Conservation (phyloP, 2,113 vertebrate genomes). For the Hiodon tergisus region DNA sequence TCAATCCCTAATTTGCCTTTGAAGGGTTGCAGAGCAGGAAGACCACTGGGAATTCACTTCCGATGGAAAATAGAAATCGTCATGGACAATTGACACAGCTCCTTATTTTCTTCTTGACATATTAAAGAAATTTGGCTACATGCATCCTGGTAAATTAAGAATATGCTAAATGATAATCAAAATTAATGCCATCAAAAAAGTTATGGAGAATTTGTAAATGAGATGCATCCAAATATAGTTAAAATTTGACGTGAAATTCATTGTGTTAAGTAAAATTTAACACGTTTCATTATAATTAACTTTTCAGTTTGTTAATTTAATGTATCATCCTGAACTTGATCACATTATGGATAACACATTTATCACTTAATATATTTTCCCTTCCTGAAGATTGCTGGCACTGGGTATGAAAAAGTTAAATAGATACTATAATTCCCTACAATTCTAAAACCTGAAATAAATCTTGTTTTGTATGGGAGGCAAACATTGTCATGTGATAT, state of each 20-base stretch:
- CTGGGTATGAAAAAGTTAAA: too few relatives aligned
- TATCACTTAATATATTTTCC: not conserved
- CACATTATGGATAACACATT: not conserved
- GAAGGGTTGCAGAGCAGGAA: constrained; percentile 6
- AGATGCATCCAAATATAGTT: too few relatives aligned
- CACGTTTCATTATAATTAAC: not conserved
- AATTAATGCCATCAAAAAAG: too few relatives aligned
- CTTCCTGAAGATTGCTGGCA: not conserved
- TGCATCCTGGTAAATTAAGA: too few relatives aligned
- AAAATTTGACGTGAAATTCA: too few relatives aligned
- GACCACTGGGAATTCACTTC: constrained; percentile 13
- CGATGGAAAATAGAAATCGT: constrained; percentile 1
- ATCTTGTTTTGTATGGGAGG: not conserved
- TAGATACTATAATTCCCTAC: not conserved
- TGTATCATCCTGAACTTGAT: not conserved
- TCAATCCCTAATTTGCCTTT: constrained; percentile 6
- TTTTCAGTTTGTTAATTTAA: not conserved
- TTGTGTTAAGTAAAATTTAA: not conserved
- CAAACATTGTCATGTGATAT: not conserved
- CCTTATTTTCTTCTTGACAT: not conserved
- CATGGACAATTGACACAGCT: not conserved
- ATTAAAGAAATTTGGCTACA: not conserved
- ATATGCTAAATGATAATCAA: too few relatives aligned
- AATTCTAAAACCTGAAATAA: not conserved
- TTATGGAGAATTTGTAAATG: too few relatives aligned